Evolutionary conservation across 2,797 vertebrate genomes (phyloP).

Genomic region (Prionace glauca): DNA sequence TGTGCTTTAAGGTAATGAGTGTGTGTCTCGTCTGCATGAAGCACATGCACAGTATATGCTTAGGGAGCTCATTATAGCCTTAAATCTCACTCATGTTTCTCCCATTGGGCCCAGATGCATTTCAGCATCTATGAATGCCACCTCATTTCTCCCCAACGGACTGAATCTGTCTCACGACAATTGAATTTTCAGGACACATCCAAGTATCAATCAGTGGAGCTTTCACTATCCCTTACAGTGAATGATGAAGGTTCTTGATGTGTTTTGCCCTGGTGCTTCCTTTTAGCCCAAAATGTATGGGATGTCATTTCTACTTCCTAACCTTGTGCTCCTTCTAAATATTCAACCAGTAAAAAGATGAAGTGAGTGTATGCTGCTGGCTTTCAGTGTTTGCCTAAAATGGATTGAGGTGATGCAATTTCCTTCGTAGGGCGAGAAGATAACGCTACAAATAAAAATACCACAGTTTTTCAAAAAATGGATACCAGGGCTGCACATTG

Average conservation of each 20-base stretch:
- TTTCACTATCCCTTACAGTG: conserved; percentile 1
- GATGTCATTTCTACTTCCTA: neutral
- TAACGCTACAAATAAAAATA: neutral
- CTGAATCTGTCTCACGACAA: neutral
- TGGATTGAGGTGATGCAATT: neutral
- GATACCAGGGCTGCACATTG: neutral
- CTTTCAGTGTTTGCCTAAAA: neutral
- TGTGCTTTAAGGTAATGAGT: neutral
- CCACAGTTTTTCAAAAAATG: neutral
- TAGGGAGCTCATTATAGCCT: neutral
- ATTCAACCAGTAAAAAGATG: neutral
- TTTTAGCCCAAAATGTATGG: neutral
- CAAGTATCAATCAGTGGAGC: neutral
- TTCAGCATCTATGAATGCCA: neutral
- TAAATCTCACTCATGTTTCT: neutral
- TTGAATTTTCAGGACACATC: conserved; percentile 11
- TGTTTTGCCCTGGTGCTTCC: neutral
- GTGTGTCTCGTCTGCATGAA: neutral
- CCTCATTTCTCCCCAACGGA: neutral
- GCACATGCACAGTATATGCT: neutral
- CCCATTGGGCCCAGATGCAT: neutral
- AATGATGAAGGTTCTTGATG: neutral
- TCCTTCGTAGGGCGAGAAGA: neutral
- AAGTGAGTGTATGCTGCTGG: neutral
- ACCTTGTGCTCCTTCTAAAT: neutral